Evolutionary conservation across 2,888 invertebrate genomes (phyloP), one percentile per base, ranked within the genome.

Genomic region (Amphipoea lucens): DNA sequence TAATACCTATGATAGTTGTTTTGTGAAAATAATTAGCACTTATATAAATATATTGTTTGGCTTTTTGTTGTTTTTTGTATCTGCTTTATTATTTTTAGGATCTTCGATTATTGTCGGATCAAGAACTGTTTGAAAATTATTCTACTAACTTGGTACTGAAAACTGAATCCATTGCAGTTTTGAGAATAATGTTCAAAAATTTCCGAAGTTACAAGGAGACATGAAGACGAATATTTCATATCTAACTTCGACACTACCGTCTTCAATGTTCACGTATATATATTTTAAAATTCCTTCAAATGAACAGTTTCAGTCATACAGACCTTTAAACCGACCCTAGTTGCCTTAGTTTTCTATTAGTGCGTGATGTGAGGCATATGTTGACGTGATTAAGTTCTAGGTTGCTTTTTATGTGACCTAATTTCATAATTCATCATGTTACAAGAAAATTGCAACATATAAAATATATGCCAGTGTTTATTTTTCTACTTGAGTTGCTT

Each of bases 371-470:
- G 81, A 78, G 65, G 76, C 85, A 72, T 75, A 29, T 79, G 83
- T 76, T 89, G 73, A 78, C 82, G 85, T 87, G 77, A 88, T 81
- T 89, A 80, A 78, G 80, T 87, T 86, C 88, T 90, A 90, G 88
- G 87, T 89, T 87, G 84, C 69, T 90, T 91, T 90, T 90, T 90
- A 89, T 87, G 54, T 86, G 90, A 90, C 90, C 90, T 89, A 83
- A 86, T 90, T 89, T 86, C 78, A 87, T 90, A 81, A 88, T 86
- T 81, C 65, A 81, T 76, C 77, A 85, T 69, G 73, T 80, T 73
- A 82, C 60, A 78, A 76, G 83, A 74, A 85, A 82, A 88, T 82
- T 85, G 86, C 81, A 82, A 60, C 17, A 75, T 66, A 79, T 76
- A 76, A 76, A 73, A 63, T 67, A 65, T 71, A 66, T 57, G 60